Evolutionary conservation across 92 coral and sea anemone species (phyloP), one percentile per base, ranked within the genome.

Genomic region (Palythoa grandiflora): DNA sequence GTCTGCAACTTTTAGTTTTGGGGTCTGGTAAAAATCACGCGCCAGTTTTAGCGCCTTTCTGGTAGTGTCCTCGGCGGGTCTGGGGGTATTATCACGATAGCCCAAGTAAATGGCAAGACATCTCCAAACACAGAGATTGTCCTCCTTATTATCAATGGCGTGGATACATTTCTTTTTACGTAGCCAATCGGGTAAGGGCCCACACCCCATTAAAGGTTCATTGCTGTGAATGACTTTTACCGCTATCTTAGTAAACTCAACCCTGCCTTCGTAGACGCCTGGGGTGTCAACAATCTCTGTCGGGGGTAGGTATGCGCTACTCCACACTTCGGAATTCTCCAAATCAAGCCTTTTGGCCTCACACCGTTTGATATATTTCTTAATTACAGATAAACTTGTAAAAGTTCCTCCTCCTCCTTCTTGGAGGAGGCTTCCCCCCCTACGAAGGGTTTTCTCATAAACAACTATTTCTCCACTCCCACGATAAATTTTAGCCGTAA

Each of bases 401-500:
- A 84, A 84, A 68, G 88, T 68, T 19, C 80, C 88, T 65, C 40
- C 80, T n/a, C n/a, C n/a, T n/a, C n/a, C n/a, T n/a, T n/a, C n/a
- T n/a, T n/a, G n/a, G n/a, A n/a, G n/a, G n/a, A n/a, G n/a, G n/a
- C n/a, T n/a, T n/a, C n/a, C n/a, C n/a, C n/a, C n/a, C n/a, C n/a
- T n/a, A n/a, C n/a, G n/a, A n/a, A n/a, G n/a, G n/a, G n/a, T n/a
- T n/a, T n/a, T n/a, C n/a, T n/a, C n/a, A n/a, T n/a, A n/a, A n/a
- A n/a, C n/a, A n/a, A n/a, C n/a, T 40, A 84, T 71, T 84, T 84
- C 88, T 71, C 88, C 88, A 44, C 80, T 5, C 14, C 88, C 88
- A 0, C 88, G 88, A 21, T 70, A 72, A 72, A 84, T 84, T 72
- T 36, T 71, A 71, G 88, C 88, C 47, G 88, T 48, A 84, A 84